Conservation (phyloP, 2,113 vertebrate genomes). For the Catharus bicknelli region DNA sequence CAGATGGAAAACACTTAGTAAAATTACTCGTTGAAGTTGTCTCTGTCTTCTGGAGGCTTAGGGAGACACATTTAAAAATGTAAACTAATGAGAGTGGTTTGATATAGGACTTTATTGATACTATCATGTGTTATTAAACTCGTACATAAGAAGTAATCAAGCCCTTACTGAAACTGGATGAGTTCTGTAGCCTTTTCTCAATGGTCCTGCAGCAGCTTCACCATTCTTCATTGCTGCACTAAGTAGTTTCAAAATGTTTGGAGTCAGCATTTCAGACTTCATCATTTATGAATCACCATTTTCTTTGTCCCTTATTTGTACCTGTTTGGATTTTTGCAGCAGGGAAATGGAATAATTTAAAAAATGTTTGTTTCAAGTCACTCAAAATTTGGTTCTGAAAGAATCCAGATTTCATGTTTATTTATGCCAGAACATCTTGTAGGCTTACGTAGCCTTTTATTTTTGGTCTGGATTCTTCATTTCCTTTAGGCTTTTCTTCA, state of each 20-base stretch:
- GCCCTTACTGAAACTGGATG: neutral
- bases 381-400: neutral
- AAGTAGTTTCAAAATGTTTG: neutral
- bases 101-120: neutral
- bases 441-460: neutral
- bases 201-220: neutral
- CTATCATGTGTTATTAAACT: neutral
- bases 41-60: neutral
- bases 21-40: neutral
- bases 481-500: neutral
- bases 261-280: neutral
- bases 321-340: neutral
- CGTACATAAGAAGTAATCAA: neutral
- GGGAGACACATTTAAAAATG: neutral
- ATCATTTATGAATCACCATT: neutral
- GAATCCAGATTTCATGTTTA: neutral
- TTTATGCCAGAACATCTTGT: neutral
- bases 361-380: neutral
- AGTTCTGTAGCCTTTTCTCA: neutral
- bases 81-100: neutral
- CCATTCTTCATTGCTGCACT: neutral
- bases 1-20: neutral
- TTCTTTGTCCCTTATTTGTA: neutral
- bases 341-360: neutral
- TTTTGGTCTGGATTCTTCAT: neutral